phyloP scores from a whole-genome alignment of 2,888 invertebrate genomes.

The Tachina lurida region DNA sequence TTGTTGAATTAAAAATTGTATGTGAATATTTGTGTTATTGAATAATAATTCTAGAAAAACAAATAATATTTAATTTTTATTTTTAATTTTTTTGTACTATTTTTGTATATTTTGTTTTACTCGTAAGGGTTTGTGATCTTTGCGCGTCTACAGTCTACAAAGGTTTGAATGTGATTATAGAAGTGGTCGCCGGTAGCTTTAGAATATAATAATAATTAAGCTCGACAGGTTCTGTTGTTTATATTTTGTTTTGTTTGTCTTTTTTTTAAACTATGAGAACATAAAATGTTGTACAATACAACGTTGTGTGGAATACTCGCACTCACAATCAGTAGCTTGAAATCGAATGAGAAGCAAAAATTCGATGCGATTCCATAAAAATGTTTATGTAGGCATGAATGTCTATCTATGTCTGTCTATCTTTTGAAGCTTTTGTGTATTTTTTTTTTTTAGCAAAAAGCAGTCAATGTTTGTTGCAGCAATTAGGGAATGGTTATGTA shows the following conservation, averaged over 20 bases:
- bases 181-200: slow-evolving; percentile 68
- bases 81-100: slow-evolving; percentile 2
- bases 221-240: slow-evolving; percentile 68
- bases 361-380: slow-evolving; percentile 67
- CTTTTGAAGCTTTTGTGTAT: slow-evolving; percentile 2
- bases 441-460: slow-evolving; percentile 15
- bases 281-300: slow-evolving; percentile 27
- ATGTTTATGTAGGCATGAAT: slow-evolving; percentile 40
- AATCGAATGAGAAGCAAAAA: slow-evolving; percentile 60
- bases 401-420: slow-evolving; percentile 4
- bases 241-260: slow-evolving; percentile 50
- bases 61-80: slow-evolving; percentile 13
- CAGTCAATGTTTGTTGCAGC: slow-evolving; percentile 39
- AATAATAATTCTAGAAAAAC: slow-evolving; percentile 55
- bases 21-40: slow-evolving; percentile 47
- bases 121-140: slow-evolving; percentile 61
- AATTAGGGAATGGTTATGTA: slow-evolving; percentile 18
- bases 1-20: slow-evolving; percentile 3
- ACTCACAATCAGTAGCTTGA: slow-evolving; percentile 60
- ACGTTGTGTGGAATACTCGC: slow-evolving; percentile 1
- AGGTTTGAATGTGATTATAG: slow-evolving; percentile 70
- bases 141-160: slow-evolving; percentile 72
- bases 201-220: slow-evolving; percentile 64
- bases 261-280: slow-evolving; percentile 44
- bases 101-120: background rate